Base-by-base conservation (phyloP, 1,140 invertebrate species). In the Zaprionus gabonicus region DNA sequence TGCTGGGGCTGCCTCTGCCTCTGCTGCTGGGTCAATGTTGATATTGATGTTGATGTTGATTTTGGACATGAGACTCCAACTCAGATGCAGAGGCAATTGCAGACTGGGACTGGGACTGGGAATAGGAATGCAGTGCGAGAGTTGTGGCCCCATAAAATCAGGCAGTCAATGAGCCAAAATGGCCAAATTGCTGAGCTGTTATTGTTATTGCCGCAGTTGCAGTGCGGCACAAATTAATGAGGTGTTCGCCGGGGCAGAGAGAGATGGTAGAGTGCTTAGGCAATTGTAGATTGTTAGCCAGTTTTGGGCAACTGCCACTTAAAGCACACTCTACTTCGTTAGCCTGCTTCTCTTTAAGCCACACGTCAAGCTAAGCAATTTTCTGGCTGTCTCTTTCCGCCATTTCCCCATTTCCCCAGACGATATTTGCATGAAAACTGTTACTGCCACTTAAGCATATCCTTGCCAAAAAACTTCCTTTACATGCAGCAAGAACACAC, bases 351-450 rank as follows among this genome's bases (percentile, higher is more conserved):
- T 38, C 55, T 72, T 66, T 59, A 64, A 69, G 28, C 55, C 46
- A 20, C 44, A 34, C 66, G 71, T 31, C 58, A 41, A 58, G 67
- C 70, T 75, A 64, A 65, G 60, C 68, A 71, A 71, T 67, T 72
- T 56, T 6, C 62, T 64, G 38, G 51, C 46, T 68, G 68, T 70
- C 44, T 67, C 31, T 56, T 13, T 46, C n/a, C 36, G 28, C 68
- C 76, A 67, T 77, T 87, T 90, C 76, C 76, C 81, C 71, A 80
- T 77, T 87, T 90, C 76, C 79, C 81, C 71, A 80, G 81, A 88
- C 81, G 84, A 75, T 90, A 80, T 85, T 90, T 90, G 81, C 85
- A 90, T 85, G 81, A 80, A 82, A 91, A 91, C 86, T 86, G 86
- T 86, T 86, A 85, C 86, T 81, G 82, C 76, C 86, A 91, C 86